Percentiles rank a stretch among this genome's conserved stretches.
phyloP scores from a whole-genome alignment of 2,797 vertebrate genomes.

The Euthynnus affinis region DNA sequence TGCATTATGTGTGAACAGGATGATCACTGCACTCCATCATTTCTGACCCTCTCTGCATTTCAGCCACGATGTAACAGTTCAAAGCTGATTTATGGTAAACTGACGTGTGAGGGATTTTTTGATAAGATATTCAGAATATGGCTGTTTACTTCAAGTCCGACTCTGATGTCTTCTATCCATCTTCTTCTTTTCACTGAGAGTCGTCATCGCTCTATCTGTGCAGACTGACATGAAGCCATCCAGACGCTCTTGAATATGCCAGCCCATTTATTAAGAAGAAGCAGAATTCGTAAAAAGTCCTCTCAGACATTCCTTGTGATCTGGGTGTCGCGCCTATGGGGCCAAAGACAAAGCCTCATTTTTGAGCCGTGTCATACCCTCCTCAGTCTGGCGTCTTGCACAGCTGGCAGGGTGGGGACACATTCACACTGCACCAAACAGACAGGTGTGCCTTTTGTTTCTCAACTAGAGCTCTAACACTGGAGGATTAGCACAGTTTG shows the following conservation, averaged over 20 bases:
- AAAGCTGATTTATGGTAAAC: not conserved
- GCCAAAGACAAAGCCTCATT: conserved; percentile 19
- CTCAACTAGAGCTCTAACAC: conserved; percentile 10
- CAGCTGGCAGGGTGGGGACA: conserved; percentile 49
- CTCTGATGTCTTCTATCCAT: not conserved
- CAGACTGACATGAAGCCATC: not conserved
- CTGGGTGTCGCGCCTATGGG: not conserved
- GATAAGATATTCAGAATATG: not conserved
- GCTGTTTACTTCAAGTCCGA: not conserved
- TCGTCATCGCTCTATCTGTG: not conserved
- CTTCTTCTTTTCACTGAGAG: not conserved
- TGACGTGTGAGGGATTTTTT: conserved; percentile 1
- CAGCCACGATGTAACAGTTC: not conserved
- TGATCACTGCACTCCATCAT: not conserved
- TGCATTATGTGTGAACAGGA: not conserved
- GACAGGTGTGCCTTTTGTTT: conserved; percentile 59
- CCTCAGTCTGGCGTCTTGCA: not conserved
- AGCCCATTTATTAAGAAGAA: conserved; percentile 18
- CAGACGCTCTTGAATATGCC: not conserved
- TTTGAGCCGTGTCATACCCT: conserved; percentile 18
- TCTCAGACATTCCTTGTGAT: conserved; percentile 39
- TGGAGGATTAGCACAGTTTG: not conserved
- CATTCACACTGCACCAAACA: not conserved
- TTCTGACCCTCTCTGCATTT: not conserved
- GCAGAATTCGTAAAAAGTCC: conserved; percentile 18